Evolutionary conservation across 2,888 invertebrate genomes (phyloP), one percentile per base, ranked within the genome.

Genomic region (Xestia ashworthii): DNA sequence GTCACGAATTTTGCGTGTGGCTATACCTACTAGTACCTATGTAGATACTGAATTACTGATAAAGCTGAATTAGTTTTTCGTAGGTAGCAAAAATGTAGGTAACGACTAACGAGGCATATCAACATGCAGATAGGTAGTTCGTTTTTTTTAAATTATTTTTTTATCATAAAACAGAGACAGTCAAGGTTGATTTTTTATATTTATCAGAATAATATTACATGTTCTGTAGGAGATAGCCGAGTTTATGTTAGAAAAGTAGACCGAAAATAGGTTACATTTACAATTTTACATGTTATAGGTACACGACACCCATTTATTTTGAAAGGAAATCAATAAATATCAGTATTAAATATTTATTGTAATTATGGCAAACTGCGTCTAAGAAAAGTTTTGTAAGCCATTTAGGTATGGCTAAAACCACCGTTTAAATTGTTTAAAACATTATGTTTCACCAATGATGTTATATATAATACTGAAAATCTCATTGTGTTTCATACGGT

Each of bases 161-260:
- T 81, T 72, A 76, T 80, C 76, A n/a, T 14, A 19, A 11, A n/a
- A 41, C n/a, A 12, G 1, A 50, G 65, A 22, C 46, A 44, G 55
- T 48, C 64, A 76, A 81, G 76, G 68, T n/a, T 38, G n/a, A 8
- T 2, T 55, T 68, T 67, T 44, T 68, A 44, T 22, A 41, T 16
- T 46, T 74, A 69, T 48, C 46, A 16, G 0, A 48, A 48, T 71
- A 48, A 66, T 58, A 19, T 74, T 25, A 44, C 58, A 50, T 16
- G 19, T 70, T 64, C 38, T 44, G 1, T 41, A 5, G 1, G 14
- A 76, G 66, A 53, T 53, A 60, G 8, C 25, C 3, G 46, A 19
- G 12, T n/a, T 55, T 48, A 46, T 32, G 11, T 64, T 38, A 50
- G 41, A 41, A 70, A 76, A 76, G 14, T 68, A 8, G 19, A 16